These are phyloP conservation scores for Enteromius viviparus DNA, from an alignment of 2,797 vertebrate genomes.

Conservation along the genomic window DNA sequence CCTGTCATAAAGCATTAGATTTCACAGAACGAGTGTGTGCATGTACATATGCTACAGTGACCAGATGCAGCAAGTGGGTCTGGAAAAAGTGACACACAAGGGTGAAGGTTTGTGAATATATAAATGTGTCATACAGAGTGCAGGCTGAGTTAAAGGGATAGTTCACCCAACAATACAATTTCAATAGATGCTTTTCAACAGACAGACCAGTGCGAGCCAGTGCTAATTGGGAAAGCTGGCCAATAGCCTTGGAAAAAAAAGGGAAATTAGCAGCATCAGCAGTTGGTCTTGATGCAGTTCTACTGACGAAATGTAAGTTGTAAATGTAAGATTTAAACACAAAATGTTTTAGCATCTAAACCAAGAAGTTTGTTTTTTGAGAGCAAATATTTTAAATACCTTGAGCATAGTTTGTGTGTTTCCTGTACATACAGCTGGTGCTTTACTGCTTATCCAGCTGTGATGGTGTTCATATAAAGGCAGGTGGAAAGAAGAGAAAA, in stretches of 20 bases:
- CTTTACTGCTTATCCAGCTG: slow-evolving; percentile 19
- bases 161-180: neutral
- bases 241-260: no score
- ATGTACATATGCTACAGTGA: slow-evolving; percentile 25
- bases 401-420: neutral
- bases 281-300: neutral
- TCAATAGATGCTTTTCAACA: neutral
- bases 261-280: neutral
- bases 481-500: slow-evolving; percentile 46
- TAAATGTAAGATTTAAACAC: neutral
- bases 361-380: neutral
- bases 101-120: neutral
- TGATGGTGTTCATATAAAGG: slow-evolving; percentile 25
- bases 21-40: slow-evolving; percentile 25
- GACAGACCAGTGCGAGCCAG: neutral
- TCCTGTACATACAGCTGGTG: slow-evolving; percentile 41
- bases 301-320: no score
- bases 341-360: neutral
- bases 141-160: neutral
- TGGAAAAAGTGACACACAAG: neutral
- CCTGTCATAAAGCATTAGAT: slow-evolving; percentile 42
- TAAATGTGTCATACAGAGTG: neutral
- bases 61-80: slow-evolving; percentile 2
- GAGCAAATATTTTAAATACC: slow-evolving; percentile 4
- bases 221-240: no score